Evolutionary conservation across 1,140 invertebrate genomes (phyloP), one percentile per base, ranked within the genome.

Genomic region (Ctenoplectra terminalis): DNA sequence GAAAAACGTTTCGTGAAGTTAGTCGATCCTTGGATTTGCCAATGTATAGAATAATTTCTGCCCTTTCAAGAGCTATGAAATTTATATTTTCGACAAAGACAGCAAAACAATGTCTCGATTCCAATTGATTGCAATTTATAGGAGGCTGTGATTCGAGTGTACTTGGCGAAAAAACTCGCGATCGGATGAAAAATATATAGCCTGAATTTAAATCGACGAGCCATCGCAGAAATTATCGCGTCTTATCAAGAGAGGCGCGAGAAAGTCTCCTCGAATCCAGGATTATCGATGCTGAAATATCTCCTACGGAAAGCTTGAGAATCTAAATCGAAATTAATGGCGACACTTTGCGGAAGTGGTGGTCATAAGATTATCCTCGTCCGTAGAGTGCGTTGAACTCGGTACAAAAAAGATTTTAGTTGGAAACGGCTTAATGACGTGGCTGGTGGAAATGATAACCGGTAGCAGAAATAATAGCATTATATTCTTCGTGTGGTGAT

Each of bases 1-100:
- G 60, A 50, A 46, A 40, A 40, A 80, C 69, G 75, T 58, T 46
- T 34, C 50, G 29, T n/a, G 26, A 26, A 31, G 34, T 50, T 71
- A 66, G 46, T 40, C 43, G 60, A 60, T 84, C 82, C 66, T 66
- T 46, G 15, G 7, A 40, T n/a, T n/a, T n/a, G n/a, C n/a, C n/a
- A n/a, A n/a, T n/a, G n/a, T n/a, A n/a, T n/a, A 17, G 46, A 29
- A 58, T 58, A 40, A 40, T 40, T 40, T 40, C n/a, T n/a, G n/a
- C n/a, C n/a, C n/a, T n/a, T n/a, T n/a, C n/a, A n/a, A n/a, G n/a
- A n/a, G n/a, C n/a, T n/a, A n/a, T n/a, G n/a, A n/a, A n/a, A n/a
- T n/a, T n/a, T n/a, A n/a, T n/a, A n/a, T n/a, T n/a, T n/a, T n/a
- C n/a, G n/a, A n/a, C n/a, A n/a, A n/a, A n/a, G n/a, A n/a, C n/a